Evolutionary conservation across 2,888 invertebrate genomes (phyloP).

Genomic region (Dryococelus australis): DNA sequence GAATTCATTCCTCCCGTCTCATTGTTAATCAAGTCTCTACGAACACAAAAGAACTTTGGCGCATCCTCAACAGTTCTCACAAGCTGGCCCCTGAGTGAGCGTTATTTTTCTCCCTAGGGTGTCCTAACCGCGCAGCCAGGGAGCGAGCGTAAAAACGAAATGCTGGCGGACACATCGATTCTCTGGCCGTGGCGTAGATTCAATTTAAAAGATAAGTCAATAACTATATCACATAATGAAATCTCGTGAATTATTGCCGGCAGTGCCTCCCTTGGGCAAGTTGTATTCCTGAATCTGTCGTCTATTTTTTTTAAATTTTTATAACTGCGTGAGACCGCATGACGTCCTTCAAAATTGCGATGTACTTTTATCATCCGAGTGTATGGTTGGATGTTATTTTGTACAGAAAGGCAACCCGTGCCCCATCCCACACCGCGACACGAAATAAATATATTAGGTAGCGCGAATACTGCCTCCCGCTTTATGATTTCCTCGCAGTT

Average conservation of each 20-base stretch:
- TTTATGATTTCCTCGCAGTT: too few species aligned
- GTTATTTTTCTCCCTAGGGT: background rate
- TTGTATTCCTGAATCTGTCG: background rate
- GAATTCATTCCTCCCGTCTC: too few species aligned
- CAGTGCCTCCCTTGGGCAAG: background rate
- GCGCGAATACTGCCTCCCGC: too few species aligned
- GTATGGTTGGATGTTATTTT: background rate
- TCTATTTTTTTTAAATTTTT: background rate
- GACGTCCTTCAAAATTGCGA: background rate
- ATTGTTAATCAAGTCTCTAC: too few species aligned
- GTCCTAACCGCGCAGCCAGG: background rate
- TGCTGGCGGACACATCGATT: background rate
- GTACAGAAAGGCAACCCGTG: background rate
- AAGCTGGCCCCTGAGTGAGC: background rate
- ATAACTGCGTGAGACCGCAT: background rate
- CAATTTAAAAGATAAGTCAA: slow-evolving; percentile 31
- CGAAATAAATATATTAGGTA: background rate
- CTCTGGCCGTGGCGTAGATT: background rate
- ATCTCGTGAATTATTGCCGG: slow-evolving; percentile 28
- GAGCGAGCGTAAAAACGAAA: background rate
- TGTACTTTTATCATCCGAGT: background rate
- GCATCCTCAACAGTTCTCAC: too few species aligned
- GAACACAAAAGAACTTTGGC: too few species aligned
- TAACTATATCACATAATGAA: slow-evolving; percentile 31
- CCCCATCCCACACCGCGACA: background rate